Conservation (phyloP, 2,797 vertebrate genomes). For the Danio choprae region DNA sequence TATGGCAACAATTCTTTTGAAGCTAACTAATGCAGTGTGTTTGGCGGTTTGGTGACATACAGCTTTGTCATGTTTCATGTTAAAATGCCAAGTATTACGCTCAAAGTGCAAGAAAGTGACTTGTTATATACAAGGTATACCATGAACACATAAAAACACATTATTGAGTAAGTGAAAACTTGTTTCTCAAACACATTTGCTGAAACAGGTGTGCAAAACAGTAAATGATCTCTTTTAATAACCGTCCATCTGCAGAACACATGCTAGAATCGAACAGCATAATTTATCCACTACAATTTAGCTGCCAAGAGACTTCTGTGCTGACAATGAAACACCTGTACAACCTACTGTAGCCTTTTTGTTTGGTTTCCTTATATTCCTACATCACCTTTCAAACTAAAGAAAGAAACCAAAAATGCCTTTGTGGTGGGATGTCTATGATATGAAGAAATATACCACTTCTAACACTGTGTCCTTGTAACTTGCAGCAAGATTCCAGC, state of each 20-base stretch:
- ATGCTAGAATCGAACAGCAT: background rate
- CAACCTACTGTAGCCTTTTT: background rate
- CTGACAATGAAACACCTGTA: constrained; percentile 7
- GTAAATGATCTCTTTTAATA: constrained; percentile 3
- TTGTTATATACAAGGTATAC: background rate
- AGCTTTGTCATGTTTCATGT: no score
- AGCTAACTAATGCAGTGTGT: no score
- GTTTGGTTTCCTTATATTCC: background rate
- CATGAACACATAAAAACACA: background rate
- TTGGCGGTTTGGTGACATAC: no score
- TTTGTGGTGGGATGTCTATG: background rate
- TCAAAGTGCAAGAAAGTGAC: background rate
- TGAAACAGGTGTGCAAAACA: constrained; percentile 11
- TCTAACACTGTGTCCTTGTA: no score
- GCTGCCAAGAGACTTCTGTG: background rate
- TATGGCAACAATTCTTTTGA: no score
- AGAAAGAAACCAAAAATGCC: background rate
- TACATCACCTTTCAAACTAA: background rate
- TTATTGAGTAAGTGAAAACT: background rate
- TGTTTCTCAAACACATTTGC: background rate
- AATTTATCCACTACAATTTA: background rate
- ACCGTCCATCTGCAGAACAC: background rate
- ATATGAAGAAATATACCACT: background rate
- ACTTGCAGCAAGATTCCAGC: no score
- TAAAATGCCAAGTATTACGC: no score